These are phyloP conservation scores for Seriola rivoliana DNA, from an alignment of 2,113 vertebrate genomes.

Conservation along the genomic window DNA sequence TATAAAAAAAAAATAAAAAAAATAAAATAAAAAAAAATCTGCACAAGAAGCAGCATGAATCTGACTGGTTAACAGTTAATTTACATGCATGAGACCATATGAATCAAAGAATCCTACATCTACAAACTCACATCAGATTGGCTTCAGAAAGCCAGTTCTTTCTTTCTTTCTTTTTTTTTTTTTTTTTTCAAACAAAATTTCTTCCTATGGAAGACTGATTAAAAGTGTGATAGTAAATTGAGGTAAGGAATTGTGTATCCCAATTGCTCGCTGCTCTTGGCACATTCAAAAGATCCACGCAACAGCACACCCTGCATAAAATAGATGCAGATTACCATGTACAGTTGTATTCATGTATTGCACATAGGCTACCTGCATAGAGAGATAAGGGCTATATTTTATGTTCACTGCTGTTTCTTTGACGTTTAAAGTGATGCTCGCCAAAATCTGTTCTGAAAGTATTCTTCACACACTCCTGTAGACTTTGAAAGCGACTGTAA, in stretches of 20 bases:
- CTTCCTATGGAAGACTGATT: conserved; percentile 85
- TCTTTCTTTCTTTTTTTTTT: conserved; percentile 14
- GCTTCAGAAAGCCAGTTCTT: conserved; percentile 24
- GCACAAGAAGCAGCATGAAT: conserved; percentile 51
- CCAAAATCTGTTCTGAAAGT: conserved; percentile 1
- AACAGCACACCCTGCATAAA: not conserved
- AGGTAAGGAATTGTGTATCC: conserved; percentile 47
- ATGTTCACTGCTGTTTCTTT: conserved; percentile 40
- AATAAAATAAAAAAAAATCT: not conserved
- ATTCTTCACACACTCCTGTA: not conserved
- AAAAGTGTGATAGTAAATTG: conserved; percentile 28
- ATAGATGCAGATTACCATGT: conserved; percentile 8
- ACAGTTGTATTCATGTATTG: conserved; percentile 33
- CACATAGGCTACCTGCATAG: conserved; percentile 35
- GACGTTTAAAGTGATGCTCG: conserved; percentile 21
- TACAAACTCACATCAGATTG: conserved; percentile 4
- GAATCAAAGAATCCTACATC: conserved; percentile 46
- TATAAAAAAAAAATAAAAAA: not conserved
- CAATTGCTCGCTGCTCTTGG: conserved; percentile 36
- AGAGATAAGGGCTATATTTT: conserved; percentile 65
- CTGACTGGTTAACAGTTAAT: conserved; percentile 28
- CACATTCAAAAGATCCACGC: conserved; percentile 16
- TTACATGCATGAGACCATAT: conserved; percentile 57
- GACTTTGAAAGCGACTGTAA: conserved; percentile 9
- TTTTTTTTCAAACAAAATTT: conserved; percentile 48